Evolutionary conservation across 2,113 vertebrate genomes (phyloP), one percentile per base, ranked within the genome.

Genomic region (Suncus etruscus): DNA sequence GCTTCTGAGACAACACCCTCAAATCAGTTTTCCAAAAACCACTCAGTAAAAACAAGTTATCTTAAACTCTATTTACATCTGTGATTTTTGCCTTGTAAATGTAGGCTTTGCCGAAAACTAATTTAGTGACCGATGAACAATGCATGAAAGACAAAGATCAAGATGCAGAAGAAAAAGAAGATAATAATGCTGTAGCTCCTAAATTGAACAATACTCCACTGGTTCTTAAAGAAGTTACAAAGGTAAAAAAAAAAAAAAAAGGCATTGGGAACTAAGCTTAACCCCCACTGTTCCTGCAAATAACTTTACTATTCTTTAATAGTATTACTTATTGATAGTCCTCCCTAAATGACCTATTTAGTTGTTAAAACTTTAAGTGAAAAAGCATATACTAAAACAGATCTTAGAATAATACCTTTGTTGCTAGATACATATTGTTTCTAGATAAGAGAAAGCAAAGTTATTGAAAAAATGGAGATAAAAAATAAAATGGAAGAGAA

Each of bases 161-260:
- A 80, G 83, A 87, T 73, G 12, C 91, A 51, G 47, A 25, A 63
- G 18, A 91, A 95, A 74, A 92, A 18, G 27, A 69, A 51, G 4
- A 74, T 32, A 45, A 73, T 81, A 29, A 47, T n/a, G 0, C 65
- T 39, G 24, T 84, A 22, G 22, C n/a, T 80, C 16, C 15, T 12
- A 80, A 2, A 0, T 9, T 54, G 32, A 47, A 51, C 61, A 54
- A 45, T 2, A n/a, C 1, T 15, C 94, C 94, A 20, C 11, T 96
- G 65, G 3, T 94, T 63, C 63, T 95, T 58, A 89, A 87, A 29
- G 82, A 95, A n/a, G 88, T 96, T 24, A 77, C 48, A 32, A 96
- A 96, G 95, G 95, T 96, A 39, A 39, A 39, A 39, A 39, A 39
- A 39, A 39, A 39, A 39, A 39, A 95, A 91, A 94, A 89, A 68